Base-by-base conservation (phyloP, 2,797 vertebrate genomes). In the Typhlichthys eigenmanni region DNA sequence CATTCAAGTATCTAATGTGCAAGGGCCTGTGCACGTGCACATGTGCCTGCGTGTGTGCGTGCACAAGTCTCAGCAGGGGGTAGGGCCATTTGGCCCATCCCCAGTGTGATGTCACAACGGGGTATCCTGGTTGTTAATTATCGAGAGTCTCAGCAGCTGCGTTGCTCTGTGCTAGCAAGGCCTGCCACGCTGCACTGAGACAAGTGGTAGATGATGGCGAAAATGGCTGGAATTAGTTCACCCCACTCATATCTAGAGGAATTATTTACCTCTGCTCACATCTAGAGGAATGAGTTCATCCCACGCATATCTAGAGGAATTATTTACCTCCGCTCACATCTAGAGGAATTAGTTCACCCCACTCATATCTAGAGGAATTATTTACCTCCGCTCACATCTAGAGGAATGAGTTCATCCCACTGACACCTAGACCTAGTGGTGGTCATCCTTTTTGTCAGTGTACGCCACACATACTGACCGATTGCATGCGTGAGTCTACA, bases 161-260 rank as follows among this genome's bases (percentile, higher is more conserved):
- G 52, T 17, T 62, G 58, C 61, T 4, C 0, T 14, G 43, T 58
- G 43, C 56, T 10, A 12, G 16, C n/a, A 51, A 61, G 1, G 0
- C 53, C 9, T 10, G 32, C 14, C 13, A 38, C 34, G 45, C 74
- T 67, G 62, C 51, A 68, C 13, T 64, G 43, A 70, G 62, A 61
- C 45, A 11, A 14, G 14, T 16, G 14, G 14, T 43, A 12, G 45
- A 47, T 8, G 17, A 47, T 24, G 2, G 43, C 1, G 1, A 24
- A 10, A 2, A n/a, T 12, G 47, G 11, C 10, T 12, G 13, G 13
- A n/a, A 24, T 24, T 24, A 24, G 19, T 24, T 24, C 19, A 24
- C 2, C 19, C 19, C 19, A 24, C 46, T 47, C 19, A 24, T 24
- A 24, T 24, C 19, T 48, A 3, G 47, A 48, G 47, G 11, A 48